A percentile compares a stretch with the other conserved stretches of the same genome.
phyloP scores from a whole-genome alignment of 2,888 invertebrate genomes.

The Sesamia inferens region DNA sequence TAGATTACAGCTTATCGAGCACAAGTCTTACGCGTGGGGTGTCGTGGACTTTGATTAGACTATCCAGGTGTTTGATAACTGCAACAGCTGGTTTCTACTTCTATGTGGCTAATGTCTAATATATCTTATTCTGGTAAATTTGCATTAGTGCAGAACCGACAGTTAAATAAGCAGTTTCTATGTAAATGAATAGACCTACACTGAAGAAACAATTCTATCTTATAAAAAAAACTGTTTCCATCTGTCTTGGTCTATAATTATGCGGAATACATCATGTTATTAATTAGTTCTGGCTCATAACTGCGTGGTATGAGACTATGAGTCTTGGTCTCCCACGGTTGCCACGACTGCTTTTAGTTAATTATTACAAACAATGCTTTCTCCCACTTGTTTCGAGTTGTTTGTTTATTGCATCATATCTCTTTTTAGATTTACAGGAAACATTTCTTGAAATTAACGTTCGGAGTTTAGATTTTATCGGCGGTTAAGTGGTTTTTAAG shows the following conservation, averaged over 20 bases:
- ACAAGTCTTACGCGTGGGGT: conserved; percentile 34
- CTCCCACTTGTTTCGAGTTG: conserved; percentile 48
- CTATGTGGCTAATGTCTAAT: neutral
- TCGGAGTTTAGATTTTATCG: conserved; percentile 30
- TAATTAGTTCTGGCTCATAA: conserved; percentile 59
- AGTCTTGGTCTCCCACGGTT: conserved; percentile 53
- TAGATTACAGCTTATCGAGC: conserved; percentile 13
- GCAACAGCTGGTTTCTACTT: conserved; percentile 15
- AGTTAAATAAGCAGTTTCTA: conserved; percentile 16
- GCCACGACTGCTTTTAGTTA: conserved; percentile 37
- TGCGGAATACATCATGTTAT: conserved; percentile 49
- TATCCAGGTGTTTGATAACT: conserved; percentile 18
- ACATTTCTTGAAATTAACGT: conserved; percentile 24
- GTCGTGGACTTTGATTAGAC: conserved; percentile 19
- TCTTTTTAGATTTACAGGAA: conserved; percentile 37
- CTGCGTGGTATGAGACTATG: conserved; percentile 47
- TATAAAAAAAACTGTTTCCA: conserved; percentile 14
- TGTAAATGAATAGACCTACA: conserved; percentile 18
- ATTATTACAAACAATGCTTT: conserved; percentile 56
- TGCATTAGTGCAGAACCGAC: conserved; percentile 19
- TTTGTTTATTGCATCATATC: conserved; percentile 47
- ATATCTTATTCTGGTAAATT: conserved; percentile 4
- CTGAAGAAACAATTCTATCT: conserved; percentile 31
- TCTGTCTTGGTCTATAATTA: conserved; percentile 40
- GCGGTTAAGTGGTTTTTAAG: conserved; percentile 17